Evolutionary conservation across 2,888 invertebrate genomes (phyloP), one percentile per base, ranked within the genome.

Genomic region (Acanthococcus lagerstroemiae): DNA sequence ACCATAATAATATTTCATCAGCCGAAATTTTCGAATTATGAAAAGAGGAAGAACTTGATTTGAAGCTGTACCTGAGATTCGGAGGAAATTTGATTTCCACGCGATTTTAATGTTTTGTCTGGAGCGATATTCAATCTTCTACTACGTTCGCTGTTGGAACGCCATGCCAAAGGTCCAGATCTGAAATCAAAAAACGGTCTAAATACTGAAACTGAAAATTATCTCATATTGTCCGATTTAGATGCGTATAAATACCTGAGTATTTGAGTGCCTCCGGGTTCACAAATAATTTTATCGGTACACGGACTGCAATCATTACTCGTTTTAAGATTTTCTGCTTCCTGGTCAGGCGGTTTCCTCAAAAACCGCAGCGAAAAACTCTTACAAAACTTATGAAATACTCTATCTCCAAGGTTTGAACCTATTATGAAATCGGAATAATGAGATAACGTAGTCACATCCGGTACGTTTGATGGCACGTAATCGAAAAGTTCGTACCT

Each of bases 131-230:
- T 55, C 5, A 65, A 22, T 65, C 52, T 54, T 74, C 83, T 84
- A 72, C 84, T 84, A 65, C 84, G 78, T 73, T 86, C 86, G 74
- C 85, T 86, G 72, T 85, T 85, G 21, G 83, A 81, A 68, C 86
- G 80, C 85, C 85, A 86, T 66, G 84, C 82, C 61, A 85, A 78
- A 26, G 84, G 83, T n/a, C 86, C 86, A 74, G 86, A 84, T 72
- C 37, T 37, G 37, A 15, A n/a, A 37, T 37, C 12, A 6, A 37
- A 1, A 3, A 37, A 37, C 37, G 37, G n/a, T 37, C 12, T n/a
- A 3, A 37, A n/a, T n/a, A n/a, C n/a, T n/a, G n/a, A n/a, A n/a
- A n/a, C n/a, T n/a, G n/a, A n/a, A n/a, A n/a, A n/a, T n/a, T n/a
- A n/a, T n/a, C n/a, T n/a, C n/a, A n/a, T n/a, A n/a, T n/a, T n/a